Base-by-base conservation (phyloP, 2,113 vertebrate genomes). In the Balaenoptera acutorostrata region DNA sequence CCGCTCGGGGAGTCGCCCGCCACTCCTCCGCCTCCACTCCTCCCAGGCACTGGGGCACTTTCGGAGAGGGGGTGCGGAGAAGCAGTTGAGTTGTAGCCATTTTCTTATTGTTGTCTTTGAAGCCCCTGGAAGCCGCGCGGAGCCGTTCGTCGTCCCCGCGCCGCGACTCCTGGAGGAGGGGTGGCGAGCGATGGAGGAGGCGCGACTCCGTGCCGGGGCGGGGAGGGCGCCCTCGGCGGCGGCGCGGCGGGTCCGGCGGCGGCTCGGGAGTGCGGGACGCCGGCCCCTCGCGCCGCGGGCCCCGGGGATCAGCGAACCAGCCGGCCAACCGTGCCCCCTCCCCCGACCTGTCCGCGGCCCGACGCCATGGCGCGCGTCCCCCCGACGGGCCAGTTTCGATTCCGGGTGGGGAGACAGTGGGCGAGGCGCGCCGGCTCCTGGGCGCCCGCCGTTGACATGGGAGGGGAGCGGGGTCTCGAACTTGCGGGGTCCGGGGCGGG, bases 71-170 rank as follows among this genome's bases (percentile, higher is more conserved):
- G 87, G 88, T 59, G 87, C 66, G 36, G 94, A 36, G 64, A 92
- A 90, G 97, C 97, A 78, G 95, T 88, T 95, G 98, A 98, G 97
- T 98, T 98, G 98, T 98, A 98, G 98, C 98, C 98, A 98, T 99
- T 98, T 98, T 99, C 99, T 98, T 98, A 98, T 98, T 99, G 98
- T 99, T 98, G 98, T 98, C 98, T 98, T 94, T 69, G 96, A 96
- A 94, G 96, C 94, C 77, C 96, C 46, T 57, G 96, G 95, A 94
- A 97, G 96, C 96, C 29, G 85, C 92, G 92, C 82, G 2, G 77
- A 68, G 87, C 72, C 39, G 41, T 74, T 41, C 1, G 83, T 2
- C 83, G 59, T 94, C 82, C 29, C 78, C 39, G 33, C 90, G 86
- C 94, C 63, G 90, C 63, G 84, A 75, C 72, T 75, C n/a, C 59